phyloP scores from a whole-genome alignment of 2,797 vertebrate species.

The Menidia menidia region DNA sequence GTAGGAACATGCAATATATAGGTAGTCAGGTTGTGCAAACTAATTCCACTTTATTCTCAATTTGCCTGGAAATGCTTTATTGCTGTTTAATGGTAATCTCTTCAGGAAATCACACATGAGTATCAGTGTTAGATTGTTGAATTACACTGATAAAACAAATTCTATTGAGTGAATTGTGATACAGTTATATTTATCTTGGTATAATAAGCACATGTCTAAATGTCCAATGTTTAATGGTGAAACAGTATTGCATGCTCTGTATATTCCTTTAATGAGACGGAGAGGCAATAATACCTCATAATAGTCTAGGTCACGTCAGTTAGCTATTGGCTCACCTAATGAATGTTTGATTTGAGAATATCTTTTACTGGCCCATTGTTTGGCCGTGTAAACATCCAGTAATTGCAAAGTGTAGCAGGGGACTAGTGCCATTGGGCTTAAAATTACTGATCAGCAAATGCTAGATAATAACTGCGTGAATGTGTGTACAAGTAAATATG shows the following conservation, averaged over 20 bases:
- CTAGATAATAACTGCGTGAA: conserved; percentile 57
- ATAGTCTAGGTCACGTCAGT: conserved; percentile 62
- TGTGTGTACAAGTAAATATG: conserved; percentile 44
- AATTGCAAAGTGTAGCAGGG: conserved; percentile 71
- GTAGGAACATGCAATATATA: background rate
- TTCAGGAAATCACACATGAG: background rate
- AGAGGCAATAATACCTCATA: conserved; percentile 37
- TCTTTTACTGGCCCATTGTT: conserved; percentile 69
- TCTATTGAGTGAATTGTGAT: background rate
- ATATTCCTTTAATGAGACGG: conserved; percentile 50
- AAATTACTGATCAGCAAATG: conserved; percentile 77
- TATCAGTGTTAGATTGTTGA: background rate
- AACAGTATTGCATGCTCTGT: conserved; percentile 2
- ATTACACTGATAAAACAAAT: background rate
- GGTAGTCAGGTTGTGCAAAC: background rate
- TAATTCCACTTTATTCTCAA: background rate
- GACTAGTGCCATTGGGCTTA: conserved; percentile 65
- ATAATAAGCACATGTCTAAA: background rate
- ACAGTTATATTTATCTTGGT: background rate
- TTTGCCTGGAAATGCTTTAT: background rate
- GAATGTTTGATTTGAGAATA: conserved; percentile 69
- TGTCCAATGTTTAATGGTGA: background rate
- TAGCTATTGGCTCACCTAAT: conserved; percentile 62
- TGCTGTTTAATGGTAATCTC: background rate
- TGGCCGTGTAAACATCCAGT: conserved; percentile 74